Base-by-base conservation (phyloP, 2,113 vertebrate genomes). In the Emydura subglobosa region DNA sequence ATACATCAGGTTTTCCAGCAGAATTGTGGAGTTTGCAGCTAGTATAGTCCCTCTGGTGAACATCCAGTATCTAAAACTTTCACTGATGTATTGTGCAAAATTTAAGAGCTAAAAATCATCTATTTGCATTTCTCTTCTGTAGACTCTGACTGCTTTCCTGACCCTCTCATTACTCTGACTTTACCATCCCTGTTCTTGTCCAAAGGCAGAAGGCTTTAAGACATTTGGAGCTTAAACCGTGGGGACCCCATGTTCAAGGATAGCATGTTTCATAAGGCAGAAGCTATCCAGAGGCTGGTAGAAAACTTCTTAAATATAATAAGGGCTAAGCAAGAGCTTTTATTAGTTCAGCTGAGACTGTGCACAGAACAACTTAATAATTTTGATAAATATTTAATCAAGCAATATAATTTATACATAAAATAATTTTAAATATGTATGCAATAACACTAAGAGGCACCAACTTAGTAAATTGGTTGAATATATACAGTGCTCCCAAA, bases 81-180 rank as follows among this genome's bases (percentile, higher is more conserved):
- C 16, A 42, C 49, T 16, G 8, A 10, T 6, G 80, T 55, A 34
- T 47, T 10, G 14, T 78, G 12, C 42, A 82, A 61, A 8, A 65
- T 61, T 31, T 47, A 49, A 85, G 14, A 47, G 42, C 2, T 55
- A 34, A 81, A n/a, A 16, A 85, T 65, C 0, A 0, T 25, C 24
- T 44, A 0, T 1, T 0, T 16, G 3, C 0, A 1, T 7, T 72
- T 49, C 31, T 31, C 34, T 21, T 1, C 24, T 59, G 1, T 8
- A 25, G 14, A 34, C 24, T 16, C 72, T 21, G 4, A 14, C 4
- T 53, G 19, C 10, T 82, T 49, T 22, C 16, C 7, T 61, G 51
- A 11, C 7, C 49, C 25, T 29, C 25, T 13, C 25, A 47, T 78
- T 78, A 47, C 21, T 72, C 55, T 84, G 34, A 65, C 8, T 51